Evolutionary conservation across 2,113 vertebrate genomes (phyloP).

Genomic region (Rhineura floridana): DNA sequence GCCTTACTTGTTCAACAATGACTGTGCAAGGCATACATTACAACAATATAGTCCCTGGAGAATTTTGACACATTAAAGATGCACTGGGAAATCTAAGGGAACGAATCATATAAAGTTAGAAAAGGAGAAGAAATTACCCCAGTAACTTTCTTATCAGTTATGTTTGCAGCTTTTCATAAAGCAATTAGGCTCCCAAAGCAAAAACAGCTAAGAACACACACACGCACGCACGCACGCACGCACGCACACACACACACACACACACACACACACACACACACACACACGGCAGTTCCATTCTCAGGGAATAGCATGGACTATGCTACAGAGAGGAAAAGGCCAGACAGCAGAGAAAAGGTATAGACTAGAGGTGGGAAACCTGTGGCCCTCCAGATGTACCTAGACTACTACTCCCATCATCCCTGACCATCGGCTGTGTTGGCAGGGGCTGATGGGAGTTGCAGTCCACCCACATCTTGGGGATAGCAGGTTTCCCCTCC

Average conservation of each 20-base stretch:
- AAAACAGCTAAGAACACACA: too few species aligned
- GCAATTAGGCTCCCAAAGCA: not conserved
- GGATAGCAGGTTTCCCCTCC: too few species aligned
- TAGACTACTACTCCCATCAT: too few species aligned
- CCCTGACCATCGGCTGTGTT: too few species aligned
- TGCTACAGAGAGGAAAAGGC: constrained; percentile 9
- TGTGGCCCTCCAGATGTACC: too few species aligned
- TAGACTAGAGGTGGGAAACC: too few species aligned
- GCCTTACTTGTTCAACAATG: constrained; percentile 23
- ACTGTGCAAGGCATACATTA: not conserved
- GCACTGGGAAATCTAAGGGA: constrained; percentile 5
- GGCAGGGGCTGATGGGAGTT: too few species aligned
- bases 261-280: too few species aligned
- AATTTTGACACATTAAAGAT: constrained; percentile 15
- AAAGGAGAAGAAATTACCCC: not conserved
- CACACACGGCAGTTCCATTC: not conserved
- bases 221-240: too few species aligned
- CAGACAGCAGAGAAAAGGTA: constrained; percentile 40
- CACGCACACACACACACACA: too few species aligned
- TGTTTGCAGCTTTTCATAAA: not conserved
- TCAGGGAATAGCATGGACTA: not conserved
- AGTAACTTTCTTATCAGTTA: not conserved
- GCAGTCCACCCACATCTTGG: too few species aligned
- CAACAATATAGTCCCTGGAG: not conserved
- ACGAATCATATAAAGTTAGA: constrained; percentile 6